Evolutionary conservation across 1,140 invertebrate genomes (phyloP).

Genomic region (Notospermus geniculatus): DNA sequence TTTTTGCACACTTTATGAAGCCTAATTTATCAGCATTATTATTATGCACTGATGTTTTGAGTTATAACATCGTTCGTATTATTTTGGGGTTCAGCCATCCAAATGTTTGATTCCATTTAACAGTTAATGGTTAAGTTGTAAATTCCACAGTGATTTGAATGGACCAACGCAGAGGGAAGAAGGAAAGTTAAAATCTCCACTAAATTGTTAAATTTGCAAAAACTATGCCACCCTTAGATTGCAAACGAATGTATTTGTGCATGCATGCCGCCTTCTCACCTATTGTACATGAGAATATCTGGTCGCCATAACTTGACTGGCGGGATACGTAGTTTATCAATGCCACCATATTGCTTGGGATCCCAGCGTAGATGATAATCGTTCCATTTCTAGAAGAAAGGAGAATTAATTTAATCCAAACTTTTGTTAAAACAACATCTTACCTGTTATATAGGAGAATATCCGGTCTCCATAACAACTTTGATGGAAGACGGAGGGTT

Average conservation of each 20-base stretch:
- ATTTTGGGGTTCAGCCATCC: no score
- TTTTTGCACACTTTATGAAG: no score
- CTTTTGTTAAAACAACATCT: neutral
- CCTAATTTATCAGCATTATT: no score
- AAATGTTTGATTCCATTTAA: no score
- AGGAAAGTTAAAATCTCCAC: no score
- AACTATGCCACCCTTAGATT: neutral
- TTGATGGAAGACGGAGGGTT: slow-evolving; percentile 91
- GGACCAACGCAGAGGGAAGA: no score
- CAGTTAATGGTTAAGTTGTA: no score
- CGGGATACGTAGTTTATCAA: slow-evolving; percentile 56
- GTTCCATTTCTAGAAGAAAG: slow-evolving; percentile 54
- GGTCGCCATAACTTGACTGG: slow-evolving; percentile 44
- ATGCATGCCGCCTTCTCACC: slow-evolving; percentile 15
- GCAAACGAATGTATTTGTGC: neutral
- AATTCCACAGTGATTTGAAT: no score
- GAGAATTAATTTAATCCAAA: neutral
- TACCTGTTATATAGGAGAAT: slow-evolving; percentile 99
- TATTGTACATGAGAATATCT: slow-evolving; percentile 38
- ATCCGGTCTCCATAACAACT: slow-evolving; percentile 97
- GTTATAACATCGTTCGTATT: no score
- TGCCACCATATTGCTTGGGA: slow-evolving; percentile 53
- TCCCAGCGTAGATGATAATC: slow-evolving; percentile 59
- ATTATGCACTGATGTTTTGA: no score
- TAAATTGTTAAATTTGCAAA: neutral